Conservation (phyloP, 2,797 vertebrate genomes). For the Thunnus albacares region DNA sequence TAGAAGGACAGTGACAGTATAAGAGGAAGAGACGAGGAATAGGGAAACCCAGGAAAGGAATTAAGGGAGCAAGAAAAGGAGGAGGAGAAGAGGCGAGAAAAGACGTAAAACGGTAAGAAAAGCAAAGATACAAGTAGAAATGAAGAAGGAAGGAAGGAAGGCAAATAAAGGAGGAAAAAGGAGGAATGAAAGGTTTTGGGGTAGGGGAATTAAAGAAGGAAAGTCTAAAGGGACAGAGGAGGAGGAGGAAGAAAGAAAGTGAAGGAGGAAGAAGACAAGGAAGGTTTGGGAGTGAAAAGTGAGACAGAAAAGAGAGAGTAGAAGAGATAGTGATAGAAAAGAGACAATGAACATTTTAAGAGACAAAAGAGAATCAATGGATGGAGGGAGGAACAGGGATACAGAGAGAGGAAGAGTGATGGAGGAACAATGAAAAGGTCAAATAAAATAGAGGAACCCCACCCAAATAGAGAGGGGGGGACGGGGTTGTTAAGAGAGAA, state of each 20-base stretch:
- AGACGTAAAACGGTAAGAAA: too few species aligned
- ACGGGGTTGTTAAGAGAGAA: background rate
- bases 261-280: background rate
- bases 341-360: constrained; percentile 10
- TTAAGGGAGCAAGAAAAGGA: too few species aligned
- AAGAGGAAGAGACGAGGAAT: background rate
- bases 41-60: too few species aligned
- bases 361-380: background rate
- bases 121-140: too few species aligned
- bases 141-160: too few species aligned
- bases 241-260: too few species aligned
- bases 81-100: too few species aligned
- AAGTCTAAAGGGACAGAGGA: background rate
- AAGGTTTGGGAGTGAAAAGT: background rate
- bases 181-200: too few species aligned
- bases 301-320: background rate
- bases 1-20: too few species aligned
- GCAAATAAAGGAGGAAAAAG: background rate
- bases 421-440: constrained; percentile 14
- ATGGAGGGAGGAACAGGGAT: background rate
- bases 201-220: background rate
- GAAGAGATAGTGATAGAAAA: background rate
- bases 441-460: constrained; percentile 18
- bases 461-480: constrained; percentile 5
- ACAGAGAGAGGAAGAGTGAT: background rate